Evolutionary conservation across 2,888 invertebrate species (phyloP), one percentile per base, ranked within the genome.

Genomic region (Drosophila meridiana): DNA sequence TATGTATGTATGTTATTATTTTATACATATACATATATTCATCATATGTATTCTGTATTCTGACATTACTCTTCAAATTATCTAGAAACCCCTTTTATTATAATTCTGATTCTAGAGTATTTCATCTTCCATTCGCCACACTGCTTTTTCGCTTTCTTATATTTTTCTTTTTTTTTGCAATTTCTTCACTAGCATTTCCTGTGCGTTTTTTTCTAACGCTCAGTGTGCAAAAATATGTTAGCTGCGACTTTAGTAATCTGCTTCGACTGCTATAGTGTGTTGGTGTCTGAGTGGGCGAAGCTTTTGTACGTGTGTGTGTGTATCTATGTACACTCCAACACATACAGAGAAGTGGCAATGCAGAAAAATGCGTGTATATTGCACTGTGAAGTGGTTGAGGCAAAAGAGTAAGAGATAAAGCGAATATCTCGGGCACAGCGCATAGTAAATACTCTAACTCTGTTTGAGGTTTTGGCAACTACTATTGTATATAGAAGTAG

Each of bases 221-320:
- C 69, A 66, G 58, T 72, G 74, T 73, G 64, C 57, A 64, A 61
- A 80, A 87, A 89, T 89, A 87, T 87, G 87, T 89, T 87, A 76
- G 77, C 77, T 79, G 72, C 87, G 79, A 83, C 89, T 87, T 87
- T 81, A 69, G 89, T 89, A 87, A 87, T 87, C 89, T 84, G 76
- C 72, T 70, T 60, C 73, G 75, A 59, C 68, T 69, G 64, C 40
- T 55, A 42, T 68, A 63, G 59, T 69, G 38, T 30, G 32, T 53
- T 30, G 57, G 52, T 43, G 42, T 38, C 9, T 53, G 38, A n/a
- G n/a, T 58, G 69, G 20, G 13, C 8, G 53, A 13, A 0, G 8
- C 38, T 26, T 36, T 2, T 38, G 34, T 13, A 8, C 9, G 32
- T 20, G 38, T 69, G 70, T 67, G 57, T 20, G 43, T n/a, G 56